Conservation (phyloP, 2,113 vertebrate genomes). For the Deroptyus accipitrinus region DNA sequence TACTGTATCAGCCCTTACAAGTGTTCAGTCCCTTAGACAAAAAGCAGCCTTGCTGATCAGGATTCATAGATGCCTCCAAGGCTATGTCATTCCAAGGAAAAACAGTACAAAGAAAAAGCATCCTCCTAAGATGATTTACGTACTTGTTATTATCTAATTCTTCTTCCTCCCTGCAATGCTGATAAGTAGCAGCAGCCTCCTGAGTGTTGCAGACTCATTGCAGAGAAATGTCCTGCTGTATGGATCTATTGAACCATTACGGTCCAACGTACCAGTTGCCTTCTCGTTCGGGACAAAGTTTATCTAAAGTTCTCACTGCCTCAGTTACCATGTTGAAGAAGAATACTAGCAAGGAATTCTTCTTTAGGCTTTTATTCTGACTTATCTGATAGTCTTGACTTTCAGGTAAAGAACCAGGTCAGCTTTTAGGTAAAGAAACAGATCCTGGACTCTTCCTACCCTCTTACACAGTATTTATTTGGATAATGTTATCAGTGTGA, state of each 20-base stretch:
- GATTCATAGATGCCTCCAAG: conserved; percentile 28
- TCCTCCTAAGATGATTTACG: background rate
- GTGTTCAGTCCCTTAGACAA: conserved; percentile 24
- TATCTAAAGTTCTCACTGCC: background rate
- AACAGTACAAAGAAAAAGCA: conserved; percentile 25
- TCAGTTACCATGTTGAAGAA: background rate
- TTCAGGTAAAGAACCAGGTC: background rate
- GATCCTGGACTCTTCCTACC: background rate
- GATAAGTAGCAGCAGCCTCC: conserved; percentile 35
- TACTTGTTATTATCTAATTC: background rate
- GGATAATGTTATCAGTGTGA: background rate
- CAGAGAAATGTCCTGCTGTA: background rate
- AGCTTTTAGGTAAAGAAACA: background rate
- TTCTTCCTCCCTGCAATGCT: conserved; percentile 13
- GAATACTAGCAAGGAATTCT: conserved; percentile 1
- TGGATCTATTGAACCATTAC: background rate
- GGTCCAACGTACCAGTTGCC: background rate
- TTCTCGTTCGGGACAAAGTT: background rate
- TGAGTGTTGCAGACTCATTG: conserved; percentile 30
- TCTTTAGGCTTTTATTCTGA: background rate
- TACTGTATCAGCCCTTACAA: background rate
- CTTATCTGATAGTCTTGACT: background rate
- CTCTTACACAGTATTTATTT: background rate
- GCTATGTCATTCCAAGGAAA: conserved; percentile 8
- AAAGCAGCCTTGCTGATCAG: conserved; percentile 42